phyloP scores from a whole-genome alignment of 2,888 invertebrate genomes.

The Globia sparganii region DNA sequence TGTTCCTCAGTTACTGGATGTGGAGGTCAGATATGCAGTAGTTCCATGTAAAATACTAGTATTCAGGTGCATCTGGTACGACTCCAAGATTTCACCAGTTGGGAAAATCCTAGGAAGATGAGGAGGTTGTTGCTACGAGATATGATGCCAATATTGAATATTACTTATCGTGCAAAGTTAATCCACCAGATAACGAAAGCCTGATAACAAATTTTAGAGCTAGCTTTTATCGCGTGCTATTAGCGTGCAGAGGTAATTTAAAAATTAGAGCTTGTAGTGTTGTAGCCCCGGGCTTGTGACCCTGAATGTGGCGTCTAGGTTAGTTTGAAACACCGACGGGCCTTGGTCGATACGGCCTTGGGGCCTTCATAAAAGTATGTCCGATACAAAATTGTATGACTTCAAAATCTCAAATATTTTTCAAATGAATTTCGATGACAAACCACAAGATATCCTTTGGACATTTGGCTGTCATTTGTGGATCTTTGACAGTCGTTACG shows the following conservation, averaged over 20 bases:
- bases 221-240: constrained; percentile 27
- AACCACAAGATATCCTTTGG: constrained; percentile 26
- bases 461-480: too few relatives aligned
- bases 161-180: constrained; percentile 30
- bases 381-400: constrained; percentile 37
- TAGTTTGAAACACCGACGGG: constrained; percentile 50
- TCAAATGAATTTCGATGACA: background rate
- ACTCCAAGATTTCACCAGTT: background rate
- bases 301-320: constrained; percentile 56
- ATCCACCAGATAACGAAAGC: constrained; percentile 26
- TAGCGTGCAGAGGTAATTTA: background rate
- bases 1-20: too few relatives aligned
- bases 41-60: background rate
- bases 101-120: background rate
- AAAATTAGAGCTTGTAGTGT: constrained; percentile 17
- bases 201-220: constrained; percentile 23
- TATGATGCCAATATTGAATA: constrained; percentile 4
- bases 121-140: constrained; percentile 3
- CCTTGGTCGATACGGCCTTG: constrained; percentile 66
- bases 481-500: too few relatives aligned
- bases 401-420: background rate
- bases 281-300: constrained; percentile 29
- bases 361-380: constrained; percentile 19
- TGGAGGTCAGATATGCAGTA: background rate
- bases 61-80: background rate